Conservation (phyloP, 2,888 invertebrate species). For the Caenorhabditis doughertyi region DNA sequence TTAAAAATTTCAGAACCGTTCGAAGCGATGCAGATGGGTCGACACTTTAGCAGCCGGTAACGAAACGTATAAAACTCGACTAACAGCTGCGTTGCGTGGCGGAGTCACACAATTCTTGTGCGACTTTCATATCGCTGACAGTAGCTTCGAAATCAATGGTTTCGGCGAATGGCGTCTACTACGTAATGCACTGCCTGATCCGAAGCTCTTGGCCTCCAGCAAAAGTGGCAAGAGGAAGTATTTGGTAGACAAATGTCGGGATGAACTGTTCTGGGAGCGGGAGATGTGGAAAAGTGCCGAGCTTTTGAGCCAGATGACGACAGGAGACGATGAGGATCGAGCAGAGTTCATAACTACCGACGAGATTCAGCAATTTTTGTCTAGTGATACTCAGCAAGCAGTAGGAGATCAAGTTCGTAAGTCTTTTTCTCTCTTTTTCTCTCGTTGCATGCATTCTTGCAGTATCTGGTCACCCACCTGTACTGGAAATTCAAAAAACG, state of each 20-base stretch:
- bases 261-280: conserved; percentile 58
- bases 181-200: conserved; percentile 67
- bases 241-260: conserved; percentile 64
- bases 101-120: conserved; percentile 70
- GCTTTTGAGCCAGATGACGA: conserved; percentile 8
- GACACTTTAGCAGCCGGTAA: conserved; percentile 46
- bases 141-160: conserved; percentile 69
- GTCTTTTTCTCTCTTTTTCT: background rate
- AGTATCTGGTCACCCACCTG: background rate
- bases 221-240: conserved; percentile 66
- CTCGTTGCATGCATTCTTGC: background rate
- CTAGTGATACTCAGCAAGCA: background rate
- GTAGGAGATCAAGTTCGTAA: background rate
- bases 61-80: conserved; percentile 35
- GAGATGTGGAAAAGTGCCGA: conserved; percentile 55
- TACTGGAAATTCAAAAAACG: background rate
- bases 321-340: conserved; percentile 22
- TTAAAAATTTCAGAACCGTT: conserved; percentile 49
- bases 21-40: conserved; percentile 56
- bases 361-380: conserved; percentile 22
- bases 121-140: conserved; percentile 67
- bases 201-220: conserved; percentile 55
- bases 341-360: conserved; percentile 13
- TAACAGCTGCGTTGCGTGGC: conserved; percentile 43
- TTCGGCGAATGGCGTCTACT: conserved; percentile 72